Conservation (phyloP, 2,113 vertebrate species). For the Indicator indicator region DNA sequence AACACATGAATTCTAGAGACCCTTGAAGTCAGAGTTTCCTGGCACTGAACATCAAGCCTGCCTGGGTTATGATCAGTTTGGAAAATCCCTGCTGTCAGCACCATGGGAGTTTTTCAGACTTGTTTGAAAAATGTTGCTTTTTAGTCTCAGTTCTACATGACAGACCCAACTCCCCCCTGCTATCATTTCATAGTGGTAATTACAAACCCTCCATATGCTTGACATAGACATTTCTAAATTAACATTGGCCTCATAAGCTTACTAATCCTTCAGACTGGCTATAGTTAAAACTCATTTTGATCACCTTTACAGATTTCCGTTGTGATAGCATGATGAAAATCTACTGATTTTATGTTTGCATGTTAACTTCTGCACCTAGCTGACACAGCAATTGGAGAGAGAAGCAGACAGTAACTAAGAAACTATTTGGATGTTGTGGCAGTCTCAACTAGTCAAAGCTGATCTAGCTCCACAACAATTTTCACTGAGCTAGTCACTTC, state of each 20-base stretch:
- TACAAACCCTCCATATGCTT: neutral
- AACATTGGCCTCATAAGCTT: neutral
- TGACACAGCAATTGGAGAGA: slow-evolving; percentile 32
- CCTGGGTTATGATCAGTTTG: neutral
- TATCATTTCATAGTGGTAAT: neutral
- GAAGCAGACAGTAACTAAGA: slow-evolving; percentile 33
- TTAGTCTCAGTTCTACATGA: neutral
- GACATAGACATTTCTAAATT: neutral
- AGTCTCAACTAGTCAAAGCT: slow-evolving; percentile 49
- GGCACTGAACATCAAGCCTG: neutral
- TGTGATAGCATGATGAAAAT: slow-evolving; percentile 16
- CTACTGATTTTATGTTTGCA: neutral
- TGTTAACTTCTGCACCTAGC: slow-evolving; percentile 14
- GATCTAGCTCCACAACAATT: slow-evolving; percentile 17
- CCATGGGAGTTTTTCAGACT: neutral
- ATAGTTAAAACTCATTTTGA: slow-evolving; percentile 29
- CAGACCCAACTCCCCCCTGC: neutral
- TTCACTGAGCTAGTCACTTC: slow-evolving; percentile 15
- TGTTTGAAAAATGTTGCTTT: neutral
- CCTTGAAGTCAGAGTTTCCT: slow-evolving; percentile 61
- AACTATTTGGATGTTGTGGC: slow-evolving; percentile 35
- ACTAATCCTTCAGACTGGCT: neutral
- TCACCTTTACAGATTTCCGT: neutral
- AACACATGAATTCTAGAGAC: slow-evolving; percentile 21
- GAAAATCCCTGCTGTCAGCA: slow-evolving; percentile 53